Evolutionary conservation across 2,888 invertebrate species (phyloP), one percentile per base, ranked within the genome.

Genomic region (Koerneria pararmatus): DNA sequence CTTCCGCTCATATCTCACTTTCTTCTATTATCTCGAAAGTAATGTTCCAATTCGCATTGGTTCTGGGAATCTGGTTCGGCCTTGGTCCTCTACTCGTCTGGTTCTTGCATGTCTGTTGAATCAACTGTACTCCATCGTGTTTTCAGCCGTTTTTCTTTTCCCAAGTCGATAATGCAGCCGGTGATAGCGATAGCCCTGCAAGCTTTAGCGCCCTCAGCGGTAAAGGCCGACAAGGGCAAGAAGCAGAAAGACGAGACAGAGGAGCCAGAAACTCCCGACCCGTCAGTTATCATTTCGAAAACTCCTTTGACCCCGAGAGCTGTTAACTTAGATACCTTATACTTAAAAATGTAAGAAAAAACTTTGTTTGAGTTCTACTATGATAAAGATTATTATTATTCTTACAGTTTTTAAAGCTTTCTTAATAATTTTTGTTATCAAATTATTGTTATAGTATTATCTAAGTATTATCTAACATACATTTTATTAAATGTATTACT

Each of bases 131-230:
- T 24, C 15, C 15, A 34, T 57, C 19, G 24, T 22, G 31, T n/a
- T 5, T 37, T 5, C 37, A 66, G 73, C 64, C 67, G 70, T n/a
- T 76, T 71, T 57, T 70, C 76, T 19, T 76, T 74, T 41, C 76
- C 76, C 5, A 72, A 72, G 51, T 74, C 74, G 1, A 66, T 76
- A 11, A 76, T 76, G 76, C 76, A 76, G 65, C 76, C 76, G 1
- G 72, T 76, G 15, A 73, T 76, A 19, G 74, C 76, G 2, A 74
- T 76, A 24, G 76, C 74, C 1, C 65, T 76, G 8, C 54, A 66
- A 19, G 68, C 66, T 11, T 69, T 75, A 41, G 41, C 8, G 41
- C 11, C 8, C 11, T 41, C 41, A 11, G 41, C 19, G 11, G 41
- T 11, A 11, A 11, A 41, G 8, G 41, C 41, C 11, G 41, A 41